phyloP scores from a whole-genome alignment of 2,113 vertebrate genomes.

The Dipodomys merriami region DNA sequence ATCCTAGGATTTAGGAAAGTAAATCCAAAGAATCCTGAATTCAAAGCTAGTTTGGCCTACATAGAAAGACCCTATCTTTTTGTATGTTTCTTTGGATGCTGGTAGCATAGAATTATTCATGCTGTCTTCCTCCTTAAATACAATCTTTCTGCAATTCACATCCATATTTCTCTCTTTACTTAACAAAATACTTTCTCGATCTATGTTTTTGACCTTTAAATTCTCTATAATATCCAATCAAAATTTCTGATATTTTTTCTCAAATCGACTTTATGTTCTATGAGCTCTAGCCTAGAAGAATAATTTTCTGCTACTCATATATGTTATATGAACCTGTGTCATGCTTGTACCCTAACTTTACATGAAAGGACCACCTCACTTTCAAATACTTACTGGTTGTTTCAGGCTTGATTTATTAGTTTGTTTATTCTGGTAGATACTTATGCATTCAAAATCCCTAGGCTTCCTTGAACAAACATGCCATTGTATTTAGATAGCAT shows the following conservation, averaged over 20 bases:
- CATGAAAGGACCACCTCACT: not conserved
- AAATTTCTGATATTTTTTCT: not conserved
- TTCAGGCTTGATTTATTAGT: not conserved
- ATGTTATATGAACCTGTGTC: fast-evolving
- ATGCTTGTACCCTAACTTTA: not conserved
- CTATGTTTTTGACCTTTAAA: not conserved
- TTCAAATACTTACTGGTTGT: not conserved
- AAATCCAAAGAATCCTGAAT: no score
- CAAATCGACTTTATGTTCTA: not conserved
- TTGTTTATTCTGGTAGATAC: not conserved
- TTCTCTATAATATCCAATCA: not conserved
- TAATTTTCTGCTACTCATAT: not conserved
- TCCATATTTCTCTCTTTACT: not conserved
- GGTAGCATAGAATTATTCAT: not conserved
- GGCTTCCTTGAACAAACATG: not conserved
- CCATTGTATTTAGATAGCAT: not conserved
- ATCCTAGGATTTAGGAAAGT: no score
- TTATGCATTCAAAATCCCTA: not conserved
- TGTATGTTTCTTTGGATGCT: not conserved
- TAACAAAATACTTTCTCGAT: not conserved
- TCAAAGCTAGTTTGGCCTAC: no score
- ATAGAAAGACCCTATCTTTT: no score
- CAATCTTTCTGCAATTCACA: not conserved
- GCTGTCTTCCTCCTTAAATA: not conserved
- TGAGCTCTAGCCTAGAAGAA: not conserved